Percentiles rank a stretch among this genome's conserved stretches.
phyloP scores from a whole-genome alignment of 2,888 invertebrate genomes.

The Sthenelais limicola region DNA sequence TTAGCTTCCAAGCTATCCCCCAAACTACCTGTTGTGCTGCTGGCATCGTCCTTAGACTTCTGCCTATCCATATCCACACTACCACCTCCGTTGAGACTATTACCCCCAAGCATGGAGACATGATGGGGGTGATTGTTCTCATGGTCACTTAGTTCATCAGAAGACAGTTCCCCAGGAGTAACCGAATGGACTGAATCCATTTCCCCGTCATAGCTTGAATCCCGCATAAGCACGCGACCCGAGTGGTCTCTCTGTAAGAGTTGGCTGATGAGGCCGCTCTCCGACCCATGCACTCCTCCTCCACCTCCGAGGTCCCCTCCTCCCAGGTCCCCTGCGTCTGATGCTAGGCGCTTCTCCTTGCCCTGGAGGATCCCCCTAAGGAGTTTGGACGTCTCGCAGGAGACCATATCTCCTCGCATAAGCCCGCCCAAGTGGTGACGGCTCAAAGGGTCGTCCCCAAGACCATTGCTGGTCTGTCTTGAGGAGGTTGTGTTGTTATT shows the following conservation, averaged over 20 bases:
- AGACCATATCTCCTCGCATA: conserved; percentile 43
- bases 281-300: conserved; percentile 2
- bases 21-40: conserved; percentile 28
- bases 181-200: conserved; percentile 37
- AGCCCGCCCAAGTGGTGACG: conserved; percentile 69
- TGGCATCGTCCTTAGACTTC: conserved; percentile 18
- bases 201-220: conserved; percentile 40
- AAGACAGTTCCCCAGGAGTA: conserved; percentile 39
- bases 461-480: conserved; percentile 75
- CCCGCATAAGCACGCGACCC: conserved; percentile 34
- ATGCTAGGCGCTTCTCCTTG: conserved; percentile 83
- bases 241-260: conserved; percentile 22
- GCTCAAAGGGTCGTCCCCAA: conserved; percentile 5
- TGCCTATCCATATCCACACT: conserved; percentile 36
- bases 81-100: conserved; percentile 17
- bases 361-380: conserved; percentile 91
- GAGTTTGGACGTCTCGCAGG: conserved; percentile 77
- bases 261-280: conserved; percentile 25
- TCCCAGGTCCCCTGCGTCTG: conserved; percentile 39
- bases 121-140: conserved; percentile 37
- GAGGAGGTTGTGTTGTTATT: neutral
- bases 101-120: too few species aligned
- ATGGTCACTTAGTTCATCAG: conserved; percentile 47
- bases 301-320: conserved; percentile 8
- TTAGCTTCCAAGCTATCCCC: conserved; percentile 77